Evolutionary conservation across 2,113 vertebrate species (phyloP).

Genomic region (Hemiscyllium ocellatum): DNA sequence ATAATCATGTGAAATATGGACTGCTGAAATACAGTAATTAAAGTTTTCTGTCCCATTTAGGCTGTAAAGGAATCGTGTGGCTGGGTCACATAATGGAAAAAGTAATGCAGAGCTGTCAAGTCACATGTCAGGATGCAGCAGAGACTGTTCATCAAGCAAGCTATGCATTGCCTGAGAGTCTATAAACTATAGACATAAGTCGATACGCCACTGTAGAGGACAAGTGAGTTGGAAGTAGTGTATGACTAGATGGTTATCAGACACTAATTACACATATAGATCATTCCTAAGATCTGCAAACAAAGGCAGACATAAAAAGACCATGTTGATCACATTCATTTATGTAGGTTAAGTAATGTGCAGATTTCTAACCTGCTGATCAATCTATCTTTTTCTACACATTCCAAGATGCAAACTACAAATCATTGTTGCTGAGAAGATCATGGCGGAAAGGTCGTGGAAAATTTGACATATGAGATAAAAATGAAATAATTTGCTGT

Average conservation of each 20-base stretch:
- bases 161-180: background rate
- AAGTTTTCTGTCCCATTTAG: background rate
- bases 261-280: background rate
- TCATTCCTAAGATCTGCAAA: background rate
- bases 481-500: background rate
- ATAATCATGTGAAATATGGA: background rate
- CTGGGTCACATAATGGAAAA: background rate
- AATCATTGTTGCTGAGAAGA: background rate
- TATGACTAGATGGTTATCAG: background rate
- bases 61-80: background rate
- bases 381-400: background rate
- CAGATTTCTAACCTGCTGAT: background rate
- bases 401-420: background rate
- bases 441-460: background rate
- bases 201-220: background rate
- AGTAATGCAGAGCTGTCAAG: background rate
- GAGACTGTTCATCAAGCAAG: background rate
- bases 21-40: background rate
- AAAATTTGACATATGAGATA: background rate
- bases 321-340: background rate
- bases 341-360: background rate
- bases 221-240: background rate
- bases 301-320: background rate
- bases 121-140: background rate
- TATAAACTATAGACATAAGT: background rate